Conservation (phyloP, 2,797 vertebrate genomes). For the Euphonia xanthogaster region DNA sequence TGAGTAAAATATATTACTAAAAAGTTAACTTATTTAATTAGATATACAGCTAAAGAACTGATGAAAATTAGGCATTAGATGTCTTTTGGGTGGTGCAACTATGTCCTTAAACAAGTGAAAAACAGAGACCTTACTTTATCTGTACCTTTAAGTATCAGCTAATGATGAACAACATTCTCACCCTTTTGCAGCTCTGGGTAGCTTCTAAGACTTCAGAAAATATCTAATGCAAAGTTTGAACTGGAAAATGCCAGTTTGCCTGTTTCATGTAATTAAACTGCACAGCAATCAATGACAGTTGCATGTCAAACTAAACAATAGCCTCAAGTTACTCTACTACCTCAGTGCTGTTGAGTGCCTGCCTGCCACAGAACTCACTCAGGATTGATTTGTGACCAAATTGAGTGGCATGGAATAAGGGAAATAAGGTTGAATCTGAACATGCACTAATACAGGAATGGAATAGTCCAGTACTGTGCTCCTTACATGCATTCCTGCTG, state of each 20-base stretch:
- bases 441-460: not conserved
- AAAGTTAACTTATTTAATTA: not conserved
- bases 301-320: conserved; percentile 32
- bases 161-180: not conserved
- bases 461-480: not conserved
- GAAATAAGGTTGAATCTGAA: not conserved
- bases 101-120: not conserved
- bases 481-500: not conserved
- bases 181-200: not conserved
- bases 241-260: not conserved
- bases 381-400: not conserved
- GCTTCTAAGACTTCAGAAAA: not conserved
- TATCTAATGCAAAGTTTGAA: not conserved
- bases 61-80: not conserved
- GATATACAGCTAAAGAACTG: not conserved
- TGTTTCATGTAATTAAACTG: not conserved
- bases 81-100: not conserved
- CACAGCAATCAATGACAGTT: not conserved
- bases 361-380: not conserved
- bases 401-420: not conserved
- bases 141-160: not conserved
- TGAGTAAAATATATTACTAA: not conserved
- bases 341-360: not conserved
- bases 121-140: not conserved
- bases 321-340: not conserved